Evolutionary conservation across 2,888 invertebrate species (phyloP).

Genomic region (Vanessa cardui): DNA sequence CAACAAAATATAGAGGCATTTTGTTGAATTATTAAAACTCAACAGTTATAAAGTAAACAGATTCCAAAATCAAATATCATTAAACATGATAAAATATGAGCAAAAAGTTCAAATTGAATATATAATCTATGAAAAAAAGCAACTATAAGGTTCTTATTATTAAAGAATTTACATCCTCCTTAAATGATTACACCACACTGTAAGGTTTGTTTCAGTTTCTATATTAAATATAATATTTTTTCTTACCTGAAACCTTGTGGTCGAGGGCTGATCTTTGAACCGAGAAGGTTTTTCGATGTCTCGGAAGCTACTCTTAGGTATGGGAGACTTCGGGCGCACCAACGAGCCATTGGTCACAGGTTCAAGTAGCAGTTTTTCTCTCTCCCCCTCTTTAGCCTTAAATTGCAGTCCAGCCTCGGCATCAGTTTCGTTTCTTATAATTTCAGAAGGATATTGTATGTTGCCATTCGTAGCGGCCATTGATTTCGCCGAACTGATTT

Average conservation of each 20-base stretch:
- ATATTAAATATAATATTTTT: background rate
- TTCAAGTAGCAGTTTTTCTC: slow-evolving; percentile 61
- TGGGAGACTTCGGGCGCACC: slow-evolving; percentile 53
- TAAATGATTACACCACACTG: too few species aligned
- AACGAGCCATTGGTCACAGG: slow-evolving; percentile 50
- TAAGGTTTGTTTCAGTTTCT: too few species aligned
- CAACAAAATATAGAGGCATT: too few species aligned
- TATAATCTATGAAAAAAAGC: too few species aligned
- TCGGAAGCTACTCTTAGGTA: slow-evolving; percentile 85
- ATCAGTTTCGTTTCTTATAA: slow-evolving; percentile 60
- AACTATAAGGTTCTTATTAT: too few species aligned
- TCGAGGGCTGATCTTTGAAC: slow-evolving; percentile 83
- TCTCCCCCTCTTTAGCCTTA: slow-evolving; percentile 59
- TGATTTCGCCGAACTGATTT: slow-evolving; percentile 80
- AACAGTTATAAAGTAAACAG: too few species aligned
- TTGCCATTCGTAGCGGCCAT: slow-evolving; percentile 81
- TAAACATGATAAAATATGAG: too few species aligned
- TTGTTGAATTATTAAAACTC: too few species aligned
- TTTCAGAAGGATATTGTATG: slow-evolving; percentile 70
- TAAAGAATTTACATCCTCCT: too few species aligned
- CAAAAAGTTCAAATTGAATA: too few species aligned
- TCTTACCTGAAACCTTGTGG: slow-evolving; percentile 84
- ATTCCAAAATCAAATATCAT: too few species aligned
- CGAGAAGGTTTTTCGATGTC: slow-evolving; percentile 84
- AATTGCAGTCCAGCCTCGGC: slow-evolving; percentile 70